phyloP scores from a whole-genome alignment of 2,113 vertebrate genomes.

The Gadus chalcogrammus region DNA sequence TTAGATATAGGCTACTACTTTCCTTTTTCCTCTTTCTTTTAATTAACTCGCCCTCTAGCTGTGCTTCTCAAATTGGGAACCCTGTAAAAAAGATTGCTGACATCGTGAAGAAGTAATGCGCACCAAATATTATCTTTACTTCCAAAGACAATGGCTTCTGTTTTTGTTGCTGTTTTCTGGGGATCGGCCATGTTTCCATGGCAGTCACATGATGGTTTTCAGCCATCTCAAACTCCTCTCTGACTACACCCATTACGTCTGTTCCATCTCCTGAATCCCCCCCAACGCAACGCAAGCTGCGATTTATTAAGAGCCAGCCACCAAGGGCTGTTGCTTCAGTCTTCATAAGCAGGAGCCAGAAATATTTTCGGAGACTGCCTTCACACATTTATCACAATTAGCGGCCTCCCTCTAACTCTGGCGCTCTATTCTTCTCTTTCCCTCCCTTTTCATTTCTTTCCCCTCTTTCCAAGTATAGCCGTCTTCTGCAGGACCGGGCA shows the following conservation, averaged over 20 bases:
- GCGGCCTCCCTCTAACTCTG: slow-evolving; percentile 48
- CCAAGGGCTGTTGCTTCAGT: slow-evolving; percentile 95
- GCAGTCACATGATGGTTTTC: background rate
- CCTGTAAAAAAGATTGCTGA: slow-evolving; percentile 62
- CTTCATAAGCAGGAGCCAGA: slow-evolving; percentile 58
- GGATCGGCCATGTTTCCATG: too few relatives aligned
- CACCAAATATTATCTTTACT: slow-evolving; percentile 84
- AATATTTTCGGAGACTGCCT: slow-evolving; percentile 82
- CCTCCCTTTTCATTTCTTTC: background rate
- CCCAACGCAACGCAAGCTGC: too few relatives aligned
- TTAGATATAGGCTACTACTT: slow-evolving; percentile 58
- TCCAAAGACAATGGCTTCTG: slow-evolving; percentile 91
- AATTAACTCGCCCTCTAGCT: slow-evolving; percentile 52
- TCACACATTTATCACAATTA: slow-evolving; percentile 73
- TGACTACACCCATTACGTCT: slow-evolving; percentile 51
- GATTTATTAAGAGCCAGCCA: slow-evolving; percentile 62
- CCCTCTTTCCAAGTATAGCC: background rate
- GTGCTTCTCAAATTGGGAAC: slow-evolving; percentile 49
- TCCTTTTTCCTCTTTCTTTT: slow-evolving; percentile 41
- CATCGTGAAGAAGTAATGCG: slow-evolving; percentile 66
- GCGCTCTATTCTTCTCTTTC: slow-evolving; percentile 33
- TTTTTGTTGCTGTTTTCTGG: slow-evolving; percentile 27
- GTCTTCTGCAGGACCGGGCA: background rate
- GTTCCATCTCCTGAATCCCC: slow-evolving; percentile 67
- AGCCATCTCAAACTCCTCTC: slow-evolving; percentile 21